A percentile compares a stretch with the other conserved stretches of the same genome.
These are phyloP conservation scores for Chorisops tibialis DNA, from an alignment of 2,888 invertebrate genomes.

Conservation along the genomic window DNA sequence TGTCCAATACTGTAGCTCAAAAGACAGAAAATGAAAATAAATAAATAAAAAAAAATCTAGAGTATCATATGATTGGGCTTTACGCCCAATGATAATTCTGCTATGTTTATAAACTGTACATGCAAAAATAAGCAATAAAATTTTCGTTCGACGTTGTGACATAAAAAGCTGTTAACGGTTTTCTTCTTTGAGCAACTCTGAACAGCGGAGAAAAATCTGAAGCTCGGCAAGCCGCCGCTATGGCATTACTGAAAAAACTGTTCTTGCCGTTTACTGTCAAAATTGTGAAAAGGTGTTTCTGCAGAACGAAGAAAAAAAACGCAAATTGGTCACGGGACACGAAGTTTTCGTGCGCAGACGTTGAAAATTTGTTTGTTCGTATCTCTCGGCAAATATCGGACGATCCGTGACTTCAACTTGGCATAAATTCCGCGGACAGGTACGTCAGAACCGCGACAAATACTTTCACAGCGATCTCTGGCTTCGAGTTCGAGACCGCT, in stretches of 20 bases:
- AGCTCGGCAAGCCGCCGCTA: not conserved
- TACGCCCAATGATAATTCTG: too few species aligned
- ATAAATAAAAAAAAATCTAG: too few species aligned
- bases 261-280: not conserved
- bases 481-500: not conserved
- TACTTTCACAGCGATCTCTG: not conserved
- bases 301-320: too few species aligned
- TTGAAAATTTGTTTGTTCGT: not conserved
- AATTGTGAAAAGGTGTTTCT: not conserved
- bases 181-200: too few species aligned
- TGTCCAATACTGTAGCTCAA: too few species aligned
- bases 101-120: too few species aligned
- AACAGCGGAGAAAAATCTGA: too few species aligned
- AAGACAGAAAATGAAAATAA: too few species aligned
- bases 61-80: too few species aligned
- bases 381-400: not conserved
- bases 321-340: conserved; percentile 5
- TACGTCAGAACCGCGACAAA: conserved; percentile 2
- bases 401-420: not conserved
- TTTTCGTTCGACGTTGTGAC: too few species aligned
- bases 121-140: too few species aligned
- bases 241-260: not conserved
- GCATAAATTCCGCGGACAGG: not conserved
- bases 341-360: conserved; percentile 16
- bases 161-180: too few species aligned